These are phyloP conservation scores for Danionella cerebrum DNA, from an alignment of 2,113 vertebrate genomes.

Conservation along the genomic window DNA sequence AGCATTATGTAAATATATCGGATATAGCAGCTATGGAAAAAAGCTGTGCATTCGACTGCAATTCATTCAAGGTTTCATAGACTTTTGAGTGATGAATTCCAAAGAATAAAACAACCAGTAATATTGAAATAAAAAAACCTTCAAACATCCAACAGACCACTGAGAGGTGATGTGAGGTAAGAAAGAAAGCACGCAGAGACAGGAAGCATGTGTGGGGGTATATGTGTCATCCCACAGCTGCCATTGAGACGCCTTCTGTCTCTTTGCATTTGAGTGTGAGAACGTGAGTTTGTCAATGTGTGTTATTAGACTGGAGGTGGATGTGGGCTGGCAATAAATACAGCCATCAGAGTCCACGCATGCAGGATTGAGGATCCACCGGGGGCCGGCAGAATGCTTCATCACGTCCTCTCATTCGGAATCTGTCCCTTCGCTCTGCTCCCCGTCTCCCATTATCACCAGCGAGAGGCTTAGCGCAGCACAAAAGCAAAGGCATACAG, in stretches of 20 bases:
- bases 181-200: no score
- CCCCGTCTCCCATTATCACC: conserved; percentile 56
- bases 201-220: conserved; percentile 16
- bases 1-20: no score
- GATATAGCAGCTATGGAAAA: no score
- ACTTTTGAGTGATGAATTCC: no score
- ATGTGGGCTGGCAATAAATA: conserved; percentile 51
- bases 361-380: conserved; percentile 21
- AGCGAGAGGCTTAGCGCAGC: conserved; percentile 58
- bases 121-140: no score
- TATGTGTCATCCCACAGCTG: not conserved
- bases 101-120: no score
- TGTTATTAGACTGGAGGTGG: conserved; percentile 26
- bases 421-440: conserved; percentile 48
- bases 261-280: not conserved
- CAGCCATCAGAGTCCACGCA: conserved; percentile 39
- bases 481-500: conserved; percentile 52
- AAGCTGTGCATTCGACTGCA: no score
- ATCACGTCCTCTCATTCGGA: conserved; percentile 49
- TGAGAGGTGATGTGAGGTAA: not conserved
- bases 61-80: no score
- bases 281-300: not conserved
- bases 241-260: conserved; percentile 13
- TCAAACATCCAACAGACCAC: no score
- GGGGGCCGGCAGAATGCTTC: conserved; percentile 47